Evolutionary conservation across 2,113 vertebrate genomes (phyloP), one percentile per base, ranked within the genome.

Genomic region (Cavia aperea): DNA sequence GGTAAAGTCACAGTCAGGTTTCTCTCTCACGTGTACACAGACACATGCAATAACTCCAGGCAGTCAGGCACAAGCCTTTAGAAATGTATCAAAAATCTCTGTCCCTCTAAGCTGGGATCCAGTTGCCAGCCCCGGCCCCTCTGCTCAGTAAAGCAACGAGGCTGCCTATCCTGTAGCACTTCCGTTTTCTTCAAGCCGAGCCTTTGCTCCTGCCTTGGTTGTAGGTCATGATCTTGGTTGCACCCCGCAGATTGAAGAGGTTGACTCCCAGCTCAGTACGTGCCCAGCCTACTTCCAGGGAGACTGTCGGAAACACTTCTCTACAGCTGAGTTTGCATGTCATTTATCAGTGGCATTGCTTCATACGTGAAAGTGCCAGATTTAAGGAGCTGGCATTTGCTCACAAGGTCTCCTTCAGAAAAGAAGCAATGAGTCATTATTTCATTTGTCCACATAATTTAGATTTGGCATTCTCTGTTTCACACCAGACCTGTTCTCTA

Each of bases 171-270:
- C 82, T 14, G 1, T n/a, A 90, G 62, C 36, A 43, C 88, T 83
- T 88, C 46, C 81, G 66, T 79, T 96, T 95, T 70, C 62, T 93
- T 84, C 79, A 43, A 79, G 92, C 46, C n/a, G 86, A 84, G 54
- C 83, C 78, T 94, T 90, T 56, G 79, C 78, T 90, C 83, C 92
- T 77, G 79, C 93, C 72, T 91, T 65, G 79, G 92, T 62, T 95
- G 92, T 93, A 92, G 96, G 96, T 96, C 90, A 81, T 66, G 92
- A 86, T 93, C 93, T 93, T 56, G 5, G 85, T 70, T 72, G 82
- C 83, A 94, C 79, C 83, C 91, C 68, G 75, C 49, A 95, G 93
- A 96, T 66, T 95, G 88, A 88, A 96, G 95, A 96, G 94, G 90
- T 95, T 96, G 92, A 90, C 73, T 93, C 65, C 88, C 81, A 29